Evolutionary conservation across 2,113 vertebrate genomes (phyloP), one percentile per base, ranked within the genome.

Genomic region (Siphamia tubifer): DNA sequence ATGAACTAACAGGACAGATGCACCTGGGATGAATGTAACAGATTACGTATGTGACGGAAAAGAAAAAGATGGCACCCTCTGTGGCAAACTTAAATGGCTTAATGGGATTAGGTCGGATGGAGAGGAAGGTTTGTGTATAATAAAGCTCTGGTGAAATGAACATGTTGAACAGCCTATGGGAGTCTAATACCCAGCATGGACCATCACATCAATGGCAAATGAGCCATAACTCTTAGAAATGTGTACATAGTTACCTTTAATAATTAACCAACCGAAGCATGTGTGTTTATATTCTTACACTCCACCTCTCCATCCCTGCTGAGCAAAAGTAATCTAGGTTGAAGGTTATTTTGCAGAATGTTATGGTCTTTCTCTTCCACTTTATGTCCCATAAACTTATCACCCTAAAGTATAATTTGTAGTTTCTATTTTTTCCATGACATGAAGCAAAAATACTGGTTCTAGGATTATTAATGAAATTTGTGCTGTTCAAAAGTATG

Each of bases 71-170:
- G 20, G 16, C 45, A 30, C 13, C 13, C n/a, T 27, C 19, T 56
- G 17, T 28, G 1, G 12, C 34, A 35, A 55, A 45, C 24, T 19
- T 17, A n/a, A 8, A 25, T 9, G n/a, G 13, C 17, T 25, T 40
- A 39, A 54, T 24, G 40, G 43, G 13, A 13, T 34, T 42, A 19
- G 8, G 31, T 58, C 3, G 6, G 30, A 55, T 31, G 6, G 12
- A 34, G 56, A 23, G 17, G 31, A 52, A 42, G 40, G 48, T 27
- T 52, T 47, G 36, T 77, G 27, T 64, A 48, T 58, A 64, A 57
- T 67, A 68, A 52, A 42, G 34, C 23, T 61, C 31, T 11, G 21
- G 20, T 54, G 43, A 53, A 49, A 31, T 28, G 34, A 55, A 28
- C 16, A 39, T 10, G 16, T 23, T 21, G 19, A 20, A 35, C 28